phyloP scores from a whole-genome alignment of 1,140 invertebrate species.

The Rhagoletis zephyria region DNA sequence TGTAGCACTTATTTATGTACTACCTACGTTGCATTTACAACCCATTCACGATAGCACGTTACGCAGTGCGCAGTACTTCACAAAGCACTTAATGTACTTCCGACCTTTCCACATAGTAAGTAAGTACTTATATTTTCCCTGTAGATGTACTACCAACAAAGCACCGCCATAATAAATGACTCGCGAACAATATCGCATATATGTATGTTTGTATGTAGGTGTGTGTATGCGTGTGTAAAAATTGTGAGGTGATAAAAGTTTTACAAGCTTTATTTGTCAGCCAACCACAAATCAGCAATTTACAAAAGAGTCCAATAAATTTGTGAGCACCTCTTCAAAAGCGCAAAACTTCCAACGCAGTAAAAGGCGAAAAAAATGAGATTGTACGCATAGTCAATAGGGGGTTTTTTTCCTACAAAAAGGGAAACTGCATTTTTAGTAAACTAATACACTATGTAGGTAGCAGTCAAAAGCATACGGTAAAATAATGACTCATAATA shows the following conservation, averaged over 20 bases:
- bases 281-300: slow-evolving; percentile 3
- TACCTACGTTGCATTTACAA: slow-evolving; percentile 4
- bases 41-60: background rate
- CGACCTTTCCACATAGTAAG: background rate
- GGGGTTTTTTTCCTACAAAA: no score
- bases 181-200: background rate
- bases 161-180: background rate
- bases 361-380: no score
- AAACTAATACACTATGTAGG: no score
- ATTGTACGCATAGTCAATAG: no score
- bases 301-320: slow-evolving; percentile 32
- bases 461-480: no score
- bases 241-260: slow-evolving; percentile 41
- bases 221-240: background rate
- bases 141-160: background rate
- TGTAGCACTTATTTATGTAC: no score
- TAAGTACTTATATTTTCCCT: background rate
- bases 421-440: no score
- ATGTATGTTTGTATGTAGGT: background rate
- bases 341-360: background rate
- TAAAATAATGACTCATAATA: no score
- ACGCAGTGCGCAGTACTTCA: background rate
- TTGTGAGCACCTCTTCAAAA: slow-evolving; percentile 8
- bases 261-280: slow-evolving; percentile 20
- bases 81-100: slow-evolving; percentile 13